Conservation (phyloP, 1,140 invertebrate species). For the Bombus polaris region DNA sequence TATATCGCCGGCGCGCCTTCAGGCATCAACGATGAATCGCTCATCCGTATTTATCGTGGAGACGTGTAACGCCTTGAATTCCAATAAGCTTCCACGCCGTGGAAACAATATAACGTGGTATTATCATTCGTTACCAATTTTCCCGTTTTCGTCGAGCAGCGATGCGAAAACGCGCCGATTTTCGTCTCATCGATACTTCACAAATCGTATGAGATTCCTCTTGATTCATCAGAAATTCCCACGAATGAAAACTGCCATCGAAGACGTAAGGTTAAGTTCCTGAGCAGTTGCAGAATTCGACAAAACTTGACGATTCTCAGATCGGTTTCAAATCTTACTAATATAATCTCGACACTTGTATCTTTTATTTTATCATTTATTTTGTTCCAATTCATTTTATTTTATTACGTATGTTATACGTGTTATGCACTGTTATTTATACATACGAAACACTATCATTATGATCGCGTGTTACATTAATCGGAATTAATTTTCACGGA, state of each 20-base stretch:
- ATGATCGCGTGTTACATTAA: too few species aligned
- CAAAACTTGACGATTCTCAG: too few species aligned
- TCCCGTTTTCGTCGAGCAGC: neutral
- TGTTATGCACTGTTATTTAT: too few species aligned
- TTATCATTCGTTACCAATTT: conserved; percentile 42
- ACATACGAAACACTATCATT: too few species aligned
- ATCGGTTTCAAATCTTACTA: too few species aligned
- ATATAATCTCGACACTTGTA: too few species aligned
- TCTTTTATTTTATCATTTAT: too few species aligned
- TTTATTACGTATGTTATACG: too few species aligned
- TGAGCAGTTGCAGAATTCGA: too few species aligned
- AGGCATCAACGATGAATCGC: conserved; percentile 47
- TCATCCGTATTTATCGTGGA: conserved; percentile 49
- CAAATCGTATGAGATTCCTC: neutral
- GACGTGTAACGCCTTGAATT: conserved; percentile 44
- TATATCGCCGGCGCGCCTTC: conserved; percentile 39
- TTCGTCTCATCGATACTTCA: neutral
- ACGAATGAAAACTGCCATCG: neutral
- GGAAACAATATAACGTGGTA: conserved; percentile 27
- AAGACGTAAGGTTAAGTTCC: too few species aligned
- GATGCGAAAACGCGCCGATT: neutral
- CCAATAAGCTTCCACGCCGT: conserved; percentile 30
- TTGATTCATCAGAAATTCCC: neutral
- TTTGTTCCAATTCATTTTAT: too few species aligned
- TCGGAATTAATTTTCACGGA: too few species aligned